Percentiles rank a stretch among this genome's conserved stretches.
phyloP scores from a whole-genome alignment of 2,888 invertebrate species.

The Prosopocoilus inquinatus region DNA sequence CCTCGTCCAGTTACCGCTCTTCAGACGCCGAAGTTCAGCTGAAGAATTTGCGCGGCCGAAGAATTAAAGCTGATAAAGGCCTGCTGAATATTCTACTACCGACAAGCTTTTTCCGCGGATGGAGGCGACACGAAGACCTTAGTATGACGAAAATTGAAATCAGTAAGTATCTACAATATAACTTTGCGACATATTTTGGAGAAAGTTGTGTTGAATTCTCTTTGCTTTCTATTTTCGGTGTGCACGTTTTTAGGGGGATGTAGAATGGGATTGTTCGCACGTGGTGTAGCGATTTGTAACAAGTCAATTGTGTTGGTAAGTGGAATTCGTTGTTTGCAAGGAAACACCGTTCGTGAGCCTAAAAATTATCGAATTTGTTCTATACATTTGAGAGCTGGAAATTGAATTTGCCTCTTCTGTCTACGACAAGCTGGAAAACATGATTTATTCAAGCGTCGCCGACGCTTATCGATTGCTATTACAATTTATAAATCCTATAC shows the following conservation, averaged over 20 bases:
- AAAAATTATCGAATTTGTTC: too few species aligned
- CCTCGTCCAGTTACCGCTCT: conserved; percentile 24
- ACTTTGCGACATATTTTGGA: too few species aligned
- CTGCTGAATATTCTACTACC: conserved; percentile 60
- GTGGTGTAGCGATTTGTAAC: too few species aligned
- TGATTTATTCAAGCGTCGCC: too few species aligned
- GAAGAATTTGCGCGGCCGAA: conserved; percentile 42
- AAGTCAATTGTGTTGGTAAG: background rate
- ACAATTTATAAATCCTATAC: too few species aligned
- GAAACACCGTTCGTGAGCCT: too few species aligned
- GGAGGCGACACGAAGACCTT: conserved; percentile 65
- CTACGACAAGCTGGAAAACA: too few species aligned
- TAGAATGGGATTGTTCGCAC: background rate
- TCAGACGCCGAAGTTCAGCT: conserved; percentile 28
- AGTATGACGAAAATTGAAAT: conserved; percentile 77
- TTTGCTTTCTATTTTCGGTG: background rate
- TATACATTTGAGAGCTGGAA: too few species aligned
- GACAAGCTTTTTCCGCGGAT: conserved; percentile 62
- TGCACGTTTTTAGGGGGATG: background rate
- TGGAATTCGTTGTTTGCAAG: background rate
- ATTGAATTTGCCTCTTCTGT: too few species aligned
- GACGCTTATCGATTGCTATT: too few species aligned
- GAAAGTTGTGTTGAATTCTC: too few species aligned
- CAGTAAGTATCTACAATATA: conserved; percentile 58
- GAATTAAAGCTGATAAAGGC: conserved; percentile 42